These are phyloP conservation scores for Chaetogeoica ovagalla DNA, from an alignment of 2,888 invertebrate genomes.

Conservation along the genomic window DNA sequence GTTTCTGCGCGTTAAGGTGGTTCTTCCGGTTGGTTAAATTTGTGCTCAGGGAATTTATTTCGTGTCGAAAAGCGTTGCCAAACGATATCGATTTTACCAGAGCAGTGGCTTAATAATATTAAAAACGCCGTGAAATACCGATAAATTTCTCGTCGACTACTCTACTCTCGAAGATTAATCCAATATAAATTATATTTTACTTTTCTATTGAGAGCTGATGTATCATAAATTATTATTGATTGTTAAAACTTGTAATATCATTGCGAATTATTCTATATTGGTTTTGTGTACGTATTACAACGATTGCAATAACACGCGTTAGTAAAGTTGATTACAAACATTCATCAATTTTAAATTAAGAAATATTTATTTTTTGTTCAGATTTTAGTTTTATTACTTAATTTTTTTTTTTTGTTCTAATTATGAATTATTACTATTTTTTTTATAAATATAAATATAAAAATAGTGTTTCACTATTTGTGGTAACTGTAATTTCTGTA, in stretches of 20 bases:
- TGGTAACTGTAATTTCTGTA: background rate
- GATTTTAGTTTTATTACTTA: background rate
- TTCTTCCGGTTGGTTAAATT: conserved; percentile 43
- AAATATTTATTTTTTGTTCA: background rate
- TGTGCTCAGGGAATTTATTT: conserved; percentile 41
- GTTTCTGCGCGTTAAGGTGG: conserved; percentile 36
- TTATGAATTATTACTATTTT: background rate
- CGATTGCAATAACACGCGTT: background rate
- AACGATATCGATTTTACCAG: conserved; percentile 41
- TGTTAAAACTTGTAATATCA: no score
- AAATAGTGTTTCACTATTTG: background rate
- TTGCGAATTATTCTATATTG: no score
- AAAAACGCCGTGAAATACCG: background rate
- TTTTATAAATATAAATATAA: no score
- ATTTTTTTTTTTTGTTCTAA: background rate
- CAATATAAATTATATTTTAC: background rate
- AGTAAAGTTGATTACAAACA: background rate
- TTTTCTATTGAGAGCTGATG: no score
- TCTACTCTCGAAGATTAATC: conserved; percentile 25
- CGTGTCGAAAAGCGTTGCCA: conserved; percentile 30
- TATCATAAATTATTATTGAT: no score
- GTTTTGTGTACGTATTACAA: background rate
- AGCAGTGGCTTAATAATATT: conserved; percentile 16
- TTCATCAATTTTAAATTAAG: background rate
- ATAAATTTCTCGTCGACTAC: conserved; percentile 7